Percentiles rank a stretch among this genome's conserved stretches.
phyloP scores from a whole-genome alignment of 2,113 vertebrate genomes.

The Eudyptes chrysolophus region DNA sequence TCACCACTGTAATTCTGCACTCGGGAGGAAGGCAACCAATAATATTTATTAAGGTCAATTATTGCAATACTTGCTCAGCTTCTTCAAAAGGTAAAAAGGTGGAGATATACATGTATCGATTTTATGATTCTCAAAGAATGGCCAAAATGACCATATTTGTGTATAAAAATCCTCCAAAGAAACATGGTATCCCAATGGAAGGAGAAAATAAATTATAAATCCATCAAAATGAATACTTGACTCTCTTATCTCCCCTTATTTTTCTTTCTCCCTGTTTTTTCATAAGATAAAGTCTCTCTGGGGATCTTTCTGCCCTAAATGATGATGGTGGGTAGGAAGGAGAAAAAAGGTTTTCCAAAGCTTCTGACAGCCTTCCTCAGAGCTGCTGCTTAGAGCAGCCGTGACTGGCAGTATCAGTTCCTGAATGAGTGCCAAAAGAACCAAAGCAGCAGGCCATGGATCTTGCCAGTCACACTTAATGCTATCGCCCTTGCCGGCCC shows the following conservation, averaged over 20 bases:
- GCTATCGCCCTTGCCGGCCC: neutral
- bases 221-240: neutral
- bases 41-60: neutral
- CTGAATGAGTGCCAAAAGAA: neutral
- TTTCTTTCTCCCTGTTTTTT: neutral
- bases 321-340: neutral
- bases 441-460: fast-evolving
- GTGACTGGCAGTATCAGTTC: fast-evolving
- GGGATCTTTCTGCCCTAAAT: neutral
- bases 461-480: neutral
- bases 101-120: fast-evolving
- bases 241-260: neutral
- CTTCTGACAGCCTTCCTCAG: neutral
- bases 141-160: neutral
- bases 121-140: neutral
- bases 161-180: neutral
- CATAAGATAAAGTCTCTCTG: neutral
- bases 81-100: neutral
- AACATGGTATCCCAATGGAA: fast-evolving
- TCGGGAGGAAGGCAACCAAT: neutral
- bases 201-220: neutral
- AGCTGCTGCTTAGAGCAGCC: fast-evolving
- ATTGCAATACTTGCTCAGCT: neutral
- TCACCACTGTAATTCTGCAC: neutral
- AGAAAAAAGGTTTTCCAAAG: neutral